These are phyloP conservation scores for Telmatochromis sp. DNA, from an alignment of 2,113 vertebrate species.

Conservation along the genomic window DNA sequence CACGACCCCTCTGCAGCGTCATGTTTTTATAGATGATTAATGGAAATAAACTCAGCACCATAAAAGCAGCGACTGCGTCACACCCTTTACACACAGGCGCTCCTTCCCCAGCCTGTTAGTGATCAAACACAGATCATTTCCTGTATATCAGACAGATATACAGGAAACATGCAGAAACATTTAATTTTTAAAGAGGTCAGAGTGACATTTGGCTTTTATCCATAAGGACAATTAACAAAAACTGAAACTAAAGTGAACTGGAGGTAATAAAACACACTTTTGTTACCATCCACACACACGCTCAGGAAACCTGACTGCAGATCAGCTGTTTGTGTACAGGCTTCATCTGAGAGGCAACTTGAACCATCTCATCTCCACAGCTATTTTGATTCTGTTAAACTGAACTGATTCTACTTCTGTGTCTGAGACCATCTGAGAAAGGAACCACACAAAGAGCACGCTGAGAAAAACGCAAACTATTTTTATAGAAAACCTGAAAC, in stretches of 20 bases:
- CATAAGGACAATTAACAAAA: background rate
- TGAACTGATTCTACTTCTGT: fast-evolving
- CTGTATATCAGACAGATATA: background rate
- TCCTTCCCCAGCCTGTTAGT: too few species aligned
- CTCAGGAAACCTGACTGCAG: background rate
- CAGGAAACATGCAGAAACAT: background rate
- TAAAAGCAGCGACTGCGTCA: background rate
- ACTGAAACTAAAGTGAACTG: background rate
- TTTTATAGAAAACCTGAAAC: background rate
- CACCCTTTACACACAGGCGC: too few species aligned
- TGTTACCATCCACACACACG: fast-evolving
- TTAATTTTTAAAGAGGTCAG: background rate
- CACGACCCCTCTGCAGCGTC: too few species aligned
- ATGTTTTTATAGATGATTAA: background rate
- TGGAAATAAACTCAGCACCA: background rate
- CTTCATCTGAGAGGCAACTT: background rate
- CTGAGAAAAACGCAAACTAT: background rate
- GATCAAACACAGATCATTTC: background rate
- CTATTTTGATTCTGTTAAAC: background rate
- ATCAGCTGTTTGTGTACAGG: background rate
- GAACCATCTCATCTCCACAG: background rate
- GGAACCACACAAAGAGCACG: background rate
- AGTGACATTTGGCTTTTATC: background rate
- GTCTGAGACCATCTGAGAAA: background rate
- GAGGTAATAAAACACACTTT: fast-evolving